Percentiles rank a stretch among this genome's conserved stretches.
Evolutionary conservation across 2,888 invertebrate species (phyloP).

Genomic region (Mellilla xanthometata): DNA sequence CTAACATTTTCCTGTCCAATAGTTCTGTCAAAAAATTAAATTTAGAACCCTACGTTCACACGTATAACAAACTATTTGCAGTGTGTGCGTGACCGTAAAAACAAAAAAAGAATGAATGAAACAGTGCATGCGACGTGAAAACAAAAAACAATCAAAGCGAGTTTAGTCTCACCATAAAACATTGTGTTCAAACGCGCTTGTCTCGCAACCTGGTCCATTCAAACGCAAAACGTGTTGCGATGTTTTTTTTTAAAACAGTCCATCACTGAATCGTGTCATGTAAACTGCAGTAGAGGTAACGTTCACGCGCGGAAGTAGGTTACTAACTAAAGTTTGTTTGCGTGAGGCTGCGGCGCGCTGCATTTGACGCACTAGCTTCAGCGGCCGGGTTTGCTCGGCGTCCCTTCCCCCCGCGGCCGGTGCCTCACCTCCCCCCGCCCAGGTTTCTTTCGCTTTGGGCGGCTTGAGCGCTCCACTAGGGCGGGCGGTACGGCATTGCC

Average conservation of each 20-base stretch:
- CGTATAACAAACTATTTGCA: constrained; percentile 51
- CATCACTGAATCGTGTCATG: constrained; percentile 70
- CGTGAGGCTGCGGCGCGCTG: constrained; percentile 80
- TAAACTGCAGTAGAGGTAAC: constrained; percentile 51
- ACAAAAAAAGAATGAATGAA: constrained; percentile 52
- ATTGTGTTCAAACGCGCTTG: constrained; percentile 72
- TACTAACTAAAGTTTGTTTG: constrained; percentile 83
- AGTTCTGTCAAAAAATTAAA: neutral
- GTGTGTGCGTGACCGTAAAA: constrained; percentile 68
- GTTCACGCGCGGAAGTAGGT: constrained; percentile 82
- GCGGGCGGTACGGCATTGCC: constrained; percentile 19
- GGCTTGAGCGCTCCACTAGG: constrained; percentile 19
- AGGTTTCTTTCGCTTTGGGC: constrained; percentile 72
- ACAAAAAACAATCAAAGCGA: constrained; percentile 56
- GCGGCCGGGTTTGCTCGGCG: constrained; percentile 49
- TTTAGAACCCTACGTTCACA: constrained; percentile 1
- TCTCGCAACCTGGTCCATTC: constrained; percentile 68
- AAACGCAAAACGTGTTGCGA: constrained; percentile 49
- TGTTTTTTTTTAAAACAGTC: constrained; percentile 54
- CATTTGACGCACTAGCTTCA: constrained; percentile 56
- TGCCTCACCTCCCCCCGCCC: constrained; percentile 47
- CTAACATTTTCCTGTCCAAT: neutral
- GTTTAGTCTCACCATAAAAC: constrained; percentile 79
- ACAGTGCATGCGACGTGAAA: constrained; percentile 69
- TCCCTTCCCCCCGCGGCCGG: constrained; percentile 43